Base-by-base conservation (phyloP, 2,113 vertebrate genomes). In the Delphinus delphis region DNA sequence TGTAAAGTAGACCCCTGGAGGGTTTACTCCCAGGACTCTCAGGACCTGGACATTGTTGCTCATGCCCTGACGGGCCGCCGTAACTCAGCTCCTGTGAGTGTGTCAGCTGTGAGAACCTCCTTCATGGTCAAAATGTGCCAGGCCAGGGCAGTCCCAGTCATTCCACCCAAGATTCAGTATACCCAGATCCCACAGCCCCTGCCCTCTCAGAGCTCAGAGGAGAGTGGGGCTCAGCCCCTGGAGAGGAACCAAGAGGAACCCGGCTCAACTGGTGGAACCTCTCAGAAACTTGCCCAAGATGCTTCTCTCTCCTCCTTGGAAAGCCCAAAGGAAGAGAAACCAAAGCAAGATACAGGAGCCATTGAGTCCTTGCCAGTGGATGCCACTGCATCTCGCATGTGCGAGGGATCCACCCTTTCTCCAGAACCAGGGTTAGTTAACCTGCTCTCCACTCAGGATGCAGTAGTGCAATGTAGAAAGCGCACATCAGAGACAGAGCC, bases 61-160 rank as follows among this genome's bases (percentile, higher is more conserved):
- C 99, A 99, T 3, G 98, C 98, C 50, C 91, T 98, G 60, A 98
- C 98, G 1, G 99, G 99, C 44, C 99, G 99, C 17, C 99, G 99
- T 55, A 99, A 99, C 96, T 99, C 99, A 0, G 99, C 99, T 36
- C 99, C 99, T 0, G 99, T 99, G 90, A 99, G 99, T 0, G 99
- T 99, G 89, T 99, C 99, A 0, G 99, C 99, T 0, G 99, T 99
- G 96, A 99, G 99, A 93, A 99, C 99, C 9, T 99, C 99, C 44
- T 99, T 99, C 98, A 99, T 99, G 99, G 99, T 99, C 44, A 99
- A 99, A 98, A 99, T 99, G 31, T 99, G 99, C 97, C 99, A 99
- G 96, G 99, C 99, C 82, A 99, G 99, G 98, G 99, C 99, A 0
- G 99, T 99, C 41, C 99, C 99, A 0, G 99, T 99, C 63, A 98